These are phyloP conservation scores for Thalassophryne amazonica DNA, from an alignment of 2,797 vertebrate species.

Conservation along the genomic window DNA sequence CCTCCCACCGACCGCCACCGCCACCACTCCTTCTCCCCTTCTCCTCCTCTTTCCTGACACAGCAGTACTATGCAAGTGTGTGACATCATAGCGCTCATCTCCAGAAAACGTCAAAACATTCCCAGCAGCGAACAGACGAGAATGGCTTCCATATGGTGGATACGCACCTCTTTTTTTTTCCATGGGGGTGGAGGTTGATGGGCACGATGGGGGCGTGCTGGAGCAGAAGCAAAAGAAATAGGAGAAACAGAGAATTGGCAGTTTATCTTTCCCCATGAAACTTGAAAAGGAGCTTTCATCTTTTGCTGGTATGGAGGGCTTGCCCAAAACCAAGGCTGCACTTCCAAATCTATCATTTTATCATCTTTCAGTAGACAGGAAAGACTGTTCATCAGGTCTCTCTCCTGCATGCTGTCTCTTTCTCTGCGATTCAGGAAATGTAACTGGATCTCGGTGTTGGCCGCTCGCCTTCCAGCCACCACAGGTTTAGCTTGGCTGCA, in stretches of 20 bases:
- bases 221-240: constrained; percentile 17
- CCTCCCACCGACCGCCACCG: constrained; percentile 8
- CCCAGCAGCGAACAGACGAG: constrained; percentile 36
- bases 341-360: constrained; percentile 56
- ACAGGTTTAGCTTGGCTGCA: constrained; percentile 76
- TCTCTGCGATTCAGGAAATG: constrained; percentile 62
- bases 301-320: constrained; percentile 22
- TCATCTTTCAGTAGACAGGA: constrained; percentile 51
- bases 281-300: constrained; percentile 49
- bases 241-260: constrained; percentile 40
- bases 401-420: constrained; percentile 30
- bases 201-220: constrained; percentile 10
- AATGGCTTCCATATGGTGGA: constrained; percentile 70
- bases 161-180: constrained; percentile 17
- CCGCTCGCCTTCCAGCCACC: constrained; percentile 61
- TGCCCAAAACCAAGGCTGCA: constrained; percentile 23
- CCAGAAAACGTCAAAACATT: constrained; percentile 53
- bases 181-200: constrained; percentile 11
- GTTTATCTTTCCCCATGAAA: constrained; percentile 39
- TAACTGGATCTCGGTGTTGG: constrained; percentile 67
- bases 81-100: constrained; percentile 68
- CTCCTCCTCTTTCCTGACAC: constrained; percentile 54
- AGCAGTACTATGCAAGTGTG: constrained; percentile 53
- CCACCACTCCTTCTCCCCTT: not conserved
- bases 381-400: constrained; percentile 53